Evolutionary conservation across 2,888 invertebrate species (phyloP).

Genomic region (Conchocele bisecta): DNA sequence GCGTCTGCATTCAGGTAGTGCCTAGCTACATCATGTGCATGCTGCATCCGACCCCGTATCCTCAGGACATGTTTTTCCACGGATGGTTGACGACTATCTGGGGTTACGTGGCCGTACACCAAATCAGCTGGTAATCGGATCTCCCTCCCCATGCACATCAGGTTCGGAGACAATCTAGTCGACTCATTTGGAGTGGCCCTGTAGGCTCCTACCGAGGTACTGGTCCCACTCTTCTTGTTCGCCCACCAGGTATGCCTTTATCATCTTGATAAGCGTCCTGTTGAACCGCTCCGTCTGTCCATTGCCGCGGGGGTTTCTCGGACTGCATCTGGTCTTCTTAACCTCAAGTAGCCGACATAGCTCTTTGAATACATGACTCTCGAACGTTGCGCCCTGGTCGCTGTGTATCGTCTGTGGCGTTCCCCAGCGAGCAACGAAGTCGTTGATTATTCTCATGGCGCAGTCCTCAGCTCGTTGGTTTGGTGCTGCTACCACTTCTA

Average conservation of each 20-base stretch:
- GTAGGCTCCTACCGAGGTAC: conserved; percentile 45
- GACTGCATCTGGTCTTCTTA: conserved; percentile 33
- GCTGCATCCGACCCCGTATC: too few relatives aligned
- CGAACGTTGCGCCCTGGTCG: conserved; percentile 40
- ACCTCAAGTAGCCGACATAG: conserved; percentile 25
- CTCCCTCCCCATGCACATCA: conserved; percentile 43
- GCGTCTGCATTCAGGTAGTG: too few relatives aligned
- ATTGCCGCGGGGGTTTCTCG: conserved; percentile 43
- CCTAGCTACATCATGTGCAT: too few relatives aligned
- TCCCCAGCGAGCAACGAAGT: conserved; percentile 29
- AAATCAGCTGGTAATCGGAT: conserved; percentile 44
- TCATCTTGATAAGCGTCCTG: conserved; percentile 35
- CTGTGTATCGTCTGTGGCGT: conserved; percentile 15
- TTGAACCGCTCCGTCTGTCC: conserved; percentile 49
- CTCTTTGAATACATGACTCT: conserved; percentile 33
- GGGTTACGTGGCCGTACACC: conserved; percentile 8
- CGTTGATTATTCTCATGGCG: conserved; percentile 10
- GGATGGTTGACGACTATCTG: background rate
- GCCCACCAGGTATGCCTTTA: conserved; percentile 31
- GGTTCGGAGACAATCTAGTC: conserved; percentile 46
- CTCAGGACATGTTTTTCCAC: too few relatives aligned
- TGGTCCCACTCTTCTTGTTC: conserved; percentile 49
- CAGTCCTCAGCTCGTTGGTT: conserved; percentile 15
- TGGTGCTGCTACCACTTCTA: background rate
- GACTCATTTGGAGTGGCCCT: conserved; percentile 37